A percentile compares a stretch with the other conserved stretches of the same genome.
Evolutionary conservation across 2,888 invertebrate species (phyloP).

Genomic region (Piscicola geometra): DNA sequence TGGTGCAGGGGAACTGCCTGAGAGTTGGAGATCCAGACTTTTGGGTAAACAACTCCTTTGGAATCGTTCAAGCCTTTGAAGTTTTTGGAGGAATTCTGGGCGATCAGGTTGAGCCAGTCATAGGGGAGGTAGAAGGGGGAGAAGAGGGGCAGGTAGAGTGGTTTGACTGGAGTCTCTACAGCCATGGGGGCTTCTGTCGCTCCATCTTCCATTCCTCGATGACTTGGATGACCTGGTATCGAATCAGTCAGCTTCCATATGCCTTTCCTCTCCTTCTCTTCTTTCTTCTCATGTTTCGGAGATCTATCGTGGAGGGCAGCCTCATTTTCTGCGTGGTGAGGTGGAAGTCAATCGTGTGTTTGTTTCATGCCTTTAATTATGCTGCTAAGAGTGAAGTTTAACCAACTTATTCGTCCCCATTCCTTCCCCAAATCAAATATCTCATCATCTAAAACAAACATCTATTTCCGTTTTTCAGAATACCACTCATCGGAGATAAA

Average conservation of each 20-base stretch:
- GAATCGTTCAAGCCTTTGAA: background rate
- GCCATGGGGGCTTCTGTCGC: background rate
- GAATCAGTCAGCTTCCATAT: background rate
- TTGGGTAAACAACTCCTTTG: background rate
- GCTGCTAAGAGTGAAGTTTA: too few species aligned
- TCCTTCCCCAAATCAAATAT: too few species aligned
- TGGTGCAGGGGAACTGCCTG: slow-evolving; percentile 4
- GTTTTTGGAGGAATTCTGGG: background rate
- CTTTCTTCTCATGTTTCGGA: too few species aligned
- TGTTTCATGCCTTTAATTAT: too few species aligned
- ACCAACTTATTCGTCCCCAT: too few species aligned
- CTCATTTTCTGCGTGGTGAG: too few species aligned
- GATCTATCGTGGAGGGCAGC: too few species aligned
- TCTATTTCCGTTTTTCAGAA: too few species aligned
- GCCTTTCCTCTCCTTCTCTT: background rate
- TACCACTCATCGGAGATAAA: too few species aligned
- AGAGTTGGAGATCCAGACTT: background rate
- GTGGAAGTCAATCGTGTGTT: too few species aligned
- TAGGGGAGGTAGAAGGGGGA: background rate
- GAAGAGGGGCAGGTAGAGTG: background rate
- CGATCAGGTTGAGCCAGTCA: background rate
- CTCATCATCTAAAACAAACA: too few species aligned
- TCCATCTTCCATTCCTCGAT: background rate
- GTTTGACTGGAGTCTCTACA: background rate
- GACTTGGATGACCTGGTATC: too few species aligned